Base-by-base conservation (phyloP, 2,113 vertebrate species). In the Camelus bactrianus region DNA sequence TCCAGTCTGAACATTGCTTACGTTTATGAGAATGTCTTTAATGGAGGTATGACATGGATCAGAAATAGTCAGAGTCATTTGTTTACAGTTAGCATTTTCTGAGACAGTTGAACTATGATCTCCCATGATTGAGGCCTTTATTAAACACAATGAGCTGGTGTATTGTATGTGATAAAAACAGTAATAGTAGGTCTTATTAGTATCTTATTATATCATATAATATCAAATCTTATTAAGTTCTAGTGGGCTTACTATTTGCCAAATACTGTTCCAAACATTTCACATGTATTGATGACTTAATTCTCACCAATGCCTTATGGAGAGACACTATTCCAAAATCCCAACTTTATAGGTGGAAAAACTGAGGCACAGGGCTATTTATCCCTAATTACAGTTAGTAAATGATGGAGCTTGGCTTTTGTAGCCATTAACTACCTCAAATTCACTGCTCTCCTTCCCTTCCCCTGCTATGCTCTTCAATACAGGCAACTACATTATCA, bases 1-100 rank as follows among this genome's bases (percentile, higher is more conserved):
- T 86, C 48, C n/a, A 3, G 42, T 85, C 64, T 75, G 30, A 95
- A 35, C 15, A 94, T 64, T 87, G 83, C 96, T 81, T 82, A 4
- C 11, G 19, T 73, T 87, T 65, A 93, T 65, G 62, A 89, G 86
- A 94, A 67, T 82, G 85, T 13, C 52, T 76, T 96, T 81, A 89
- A 54, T 73, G 35, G 52, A 95, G 17, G 22, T 75, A 80, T 38
- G 91, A 52, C 90, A 54, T 62, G 9, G 35, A 52, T 67, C 32
- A 85, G 62, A 92, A 91, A 91, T 50, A 67, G 7, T 91, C 48
- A 75, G n/a, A 82, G 16, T 87, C 70, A 85, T 70, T 52, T 48
- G 58, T 82, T 85, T 85, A 60, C 2, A 83, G 32, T 67, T 89
- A 64, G 7, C n/a, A 17, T 80, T 96, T 84, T n/a, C 30, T 83